A percentile compares a stretch with the other conserved stretches of the same genome.
These are phyloP conservation scores for Lucinisca nassula DNA, from an alignment of 2,888 invertebrate species.

Conservation along the genomic window DNA sequence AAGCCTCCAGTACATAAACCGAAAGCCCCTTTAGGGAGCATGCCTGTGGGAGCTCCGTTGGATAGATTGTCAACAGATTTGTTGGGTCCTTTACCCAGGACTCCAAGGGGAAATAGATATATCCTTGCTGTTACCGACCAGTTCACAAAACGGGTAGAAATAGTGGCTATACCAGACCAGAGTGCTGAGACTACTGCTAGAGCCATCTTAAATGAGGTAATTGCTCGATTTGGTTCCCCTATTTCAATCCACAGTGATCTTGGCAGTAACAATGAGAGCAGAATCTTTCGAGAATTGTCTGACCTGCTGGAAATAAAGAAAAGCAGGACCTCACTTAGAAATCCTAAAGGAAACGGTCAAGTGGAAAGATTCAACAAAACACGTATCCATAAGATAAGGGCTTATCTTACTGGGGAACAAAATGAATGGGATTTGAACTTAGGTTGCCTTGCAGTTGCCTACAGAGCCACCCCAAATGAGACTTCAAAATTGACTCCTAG, in stretches of 20 bases:
- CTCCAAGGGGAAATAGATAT: conserved; percentile 62
- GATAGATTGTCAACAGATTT: conserved; percentile 59
- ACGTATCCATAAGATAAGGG: conserved; percentile 46
- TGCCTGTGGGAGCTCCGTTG: conserved; percentile 56
- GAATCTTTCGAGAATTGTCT: conserved; percentile 61
- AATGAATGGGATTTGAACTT: conserved; percentile 64
- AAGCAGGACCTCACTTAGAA: conserved; percentile 50
- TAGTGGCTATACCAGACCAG: conserved; percentile 58
- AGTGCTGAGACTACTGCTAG: conserved; percentile 54
- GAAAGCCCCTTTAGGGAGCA: too few relatives aligned
- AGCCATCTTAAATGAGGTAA: conserved; percentile 60
- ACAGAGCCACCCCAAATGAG: conserved; percentile 52
- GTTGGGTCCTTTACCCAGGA: conserved; percentile 49
- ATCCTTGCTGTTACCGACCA: conserved; percentile 64
- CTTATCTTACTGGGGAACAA: conserved; percentile 57
- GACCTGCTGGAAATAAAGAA: conserved; percentile 59
- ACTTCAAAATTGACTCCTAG: conserved; percentile 62
- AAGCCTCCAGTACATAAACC: conserved; percentile 30
- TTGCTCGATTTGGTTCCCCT: conserved; percentile 52
- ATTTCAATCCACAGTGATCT: conserved; percentile 58
- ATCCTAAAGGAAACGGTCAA: conserved; percentile 61
- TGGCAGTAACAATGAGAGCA: conserved; percentile 61
- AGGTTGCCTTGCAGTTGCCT: conserved; percentile 59
- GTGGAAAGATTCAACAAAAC: conserved; percentile 57
- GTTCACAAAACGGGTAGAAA: conserved; percentile 64